phyloP scores from a whole-genome alignment of 2,797 vertebrate genomes.

The Arctocebus calabarensis region DNA sequence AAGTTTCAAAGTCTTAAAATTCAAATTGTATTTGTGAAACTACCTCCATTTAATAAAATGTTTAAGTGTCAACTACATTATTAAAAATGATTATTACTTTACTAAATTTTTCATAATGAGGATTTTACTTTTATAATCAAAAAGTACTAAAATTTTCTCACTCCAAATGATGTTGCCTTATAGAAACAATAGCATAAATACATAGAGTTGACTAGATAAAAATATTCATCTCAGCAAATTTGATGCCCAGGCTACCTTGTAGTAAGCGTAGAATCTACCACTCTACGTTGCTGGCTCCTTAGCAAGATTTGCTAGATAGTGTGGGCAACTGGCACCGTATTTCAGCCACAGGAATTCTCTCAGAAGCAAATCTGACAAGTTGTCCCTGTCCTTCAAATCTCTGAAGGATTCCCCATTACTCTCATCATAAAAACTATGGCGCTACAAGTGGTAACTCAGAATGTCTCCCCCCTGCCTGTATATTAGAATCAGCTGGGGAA shows the following conservation, averaged over 20 bases:
- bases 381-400: not conserved
- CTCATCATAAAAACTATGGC: not conserved
- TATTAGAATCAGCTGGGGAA: not conserved
- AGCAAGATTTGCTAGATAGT: not conserved
- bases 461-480: not conserved
- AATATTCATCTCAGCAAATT: not conserved
- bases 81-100: conserved; percentile 28
- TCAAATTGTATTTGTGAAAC: conserved; percentile 12
- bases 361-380: not conserved
- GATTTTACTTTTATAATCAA: conserved; percentile 34
- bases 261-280: no score
- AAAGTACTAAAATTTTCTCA: not conserved
- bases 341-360: not conserved
- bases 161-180: not conserved
- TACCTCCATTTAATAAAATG: not conserved
- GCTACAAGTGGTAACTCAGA: not conserved
- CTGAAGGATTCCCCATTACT: not conserved
- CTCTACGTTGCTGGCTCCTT: not conserved
- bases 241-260: no score
- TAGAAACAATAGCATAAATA: not conserved
- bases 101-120: conserved; percentile 35
- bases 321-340: not conserved
- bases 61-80: not conserved
- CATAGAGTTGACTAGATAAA: not conserved
- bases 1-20: not conserved